These are phyloP conservation scores for Cantharis nigra DNA, from an alignment of 2,888 invertebrate species.

Conservation along the genomic window DNA sequence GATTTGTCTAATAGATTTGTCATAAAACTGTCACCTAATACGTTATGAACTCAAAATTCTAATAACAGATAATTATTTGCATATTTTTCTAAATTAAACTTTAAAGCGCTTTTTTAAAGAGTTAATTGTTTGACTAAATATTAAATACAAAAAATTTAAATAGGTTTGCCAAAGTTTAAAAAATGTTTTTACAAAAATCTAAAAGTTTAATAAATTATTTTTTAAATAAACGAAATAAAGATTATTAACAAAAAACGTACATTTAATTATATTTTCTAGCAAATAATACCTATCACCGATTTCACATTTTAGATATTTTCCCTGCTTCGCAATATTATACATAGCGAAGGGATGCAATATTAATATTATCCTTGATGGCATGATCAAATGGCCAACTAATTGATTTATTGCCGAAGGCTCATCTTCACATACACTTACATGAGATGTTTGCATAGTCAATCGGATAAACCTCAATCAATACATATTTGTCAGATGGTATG, in stretches of 20 bases:
- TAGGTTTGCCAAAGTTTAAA: neutral
- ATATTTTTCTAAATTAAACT: neutral
- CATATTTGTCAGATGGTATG: neutral
- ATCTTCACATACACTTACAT: neutral
- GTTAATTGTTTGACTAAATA: neutral
- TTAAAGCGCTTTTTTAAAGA: neutral
- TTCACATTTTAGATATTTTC: neutral
- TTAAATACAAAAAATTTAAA: neutral
- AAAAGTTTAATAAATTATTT: neutral
- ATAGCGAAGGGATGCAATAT: neutral
- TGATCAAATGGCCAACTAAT: neutral
- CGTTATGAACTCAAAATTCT: neutral
- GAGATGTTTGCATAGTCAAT: neutral
- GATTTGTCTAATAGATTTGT: conserved; percentile 18
- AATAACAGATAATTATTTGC: neutral
- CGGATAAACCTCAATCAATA: neutral
- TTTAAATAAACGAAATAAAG: neutral
- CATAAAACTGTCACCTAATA: conserved; percentile 2
- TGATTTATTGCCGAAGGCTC: neutral
- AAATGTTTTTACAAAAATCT: neutral
- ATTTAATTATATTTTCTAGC: neutral
- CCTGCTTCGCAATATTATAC: neutral
- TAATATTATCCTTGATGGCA: neutral
- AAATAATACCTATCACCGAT: neutral
- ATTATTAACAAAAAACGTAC: neutral